phyloP scores from a whole-genome alignment of 1,140 invertebrate genomes.

The Bilobella aurantiaca region DNA sequence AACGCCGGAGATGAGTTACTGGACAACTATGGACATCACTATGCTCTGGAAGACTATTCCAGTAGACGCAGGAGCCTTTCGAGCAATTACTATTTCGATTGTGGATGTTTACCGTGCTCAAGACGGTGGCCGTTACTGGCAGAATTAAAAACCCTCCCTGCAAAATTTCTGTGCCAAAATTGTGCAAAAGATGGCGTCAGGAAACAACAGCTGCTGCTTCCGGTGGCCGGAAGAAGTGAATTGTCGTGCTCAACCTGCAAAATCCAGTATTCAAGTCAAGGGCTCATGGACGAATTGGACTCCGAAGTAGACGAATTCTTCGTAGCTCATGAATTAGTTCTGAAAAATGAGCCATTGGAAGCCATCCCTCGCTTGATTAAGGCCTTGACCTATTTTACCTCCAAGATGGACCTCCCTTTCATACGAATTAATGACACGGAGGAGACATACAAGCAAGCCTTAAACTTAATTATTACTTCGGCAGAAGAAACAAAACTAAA shows the following conservation, averaged over 20 bases:
- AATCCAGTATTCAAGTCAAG: not conserved
- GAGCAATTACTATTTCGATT: constrained; percentile 23
- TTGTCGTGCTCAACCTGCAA: constrained; percentile 3
- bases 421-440: constrained; percentile 22
- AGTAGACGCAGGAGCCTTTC: constrained; percentile 13
- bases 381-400: constrained; percentile 18
- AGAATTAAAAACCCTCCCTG: not conserved
- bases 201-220: not conserved
- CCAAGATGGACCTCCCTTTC: constrained; percentile 15
- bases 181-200: not conserved
- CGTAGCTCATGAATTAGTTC: constrained; percentile 20
- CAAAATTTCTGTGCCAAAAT: not conserved
- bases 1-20: constrained; percentile 23
- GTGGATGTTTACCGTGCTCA: constrained; percentile 25
- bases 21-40: constrained; percentile 19
- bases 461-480: constrained; percentile 26
- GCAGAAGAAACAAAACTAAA: no score
- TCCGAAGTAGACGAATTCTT: constrained; percentile 21
- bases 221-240: not conserved
- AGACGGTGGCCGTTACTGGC: constrained; percentile 21
- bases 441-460: constrained; percentile 23
- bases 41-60: constrained; percentile 7
- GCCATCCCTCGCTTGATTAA: constrained; percentile 17
- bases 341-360: constrained; percentile 25
- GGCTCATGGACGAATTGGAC: constrained; percentile 14